Base-by-base conservation (phyloP, 92 coral and sea anemone genomes). In the Nematostella vectensis region DNA sequence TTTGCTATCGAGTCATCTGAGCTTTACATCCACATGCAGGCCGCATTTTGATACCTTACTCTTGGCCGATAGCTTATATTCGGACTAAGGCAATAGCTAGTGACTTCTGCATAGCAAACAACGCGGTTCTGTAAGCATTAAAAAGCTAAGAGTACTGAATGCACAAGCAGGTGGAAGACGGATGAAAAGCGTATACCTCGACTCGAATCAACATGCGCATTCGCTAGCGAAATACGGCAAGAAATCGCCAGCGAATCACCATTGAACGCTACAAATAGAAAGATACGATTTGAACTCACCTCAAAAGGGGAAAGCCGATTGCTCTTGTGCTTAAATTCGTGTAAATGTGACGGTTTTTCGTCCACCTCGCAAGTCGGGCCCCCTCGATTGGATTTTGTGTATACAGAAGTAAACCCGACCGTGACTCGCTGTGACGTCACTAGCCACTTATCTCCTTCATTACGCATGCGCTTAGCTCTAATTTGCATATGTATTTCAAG, bases 1-100 rank as follows among this genome's bases (percentile, higher is more conserved):
- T 6, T 6, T 6, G 25, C 45, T 49, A 29, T 62, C 67, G 54
- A 23, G 23, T 39, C 62, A 58, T 54, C 71, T 43, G 13, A 65
- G 53, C 30, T 25, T 48, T 48, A 49, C 71, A 65, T 40, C 27
- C 31, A 31, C 53, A 54, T 15, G 42, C 51, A 17, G 23, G 51
- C 51, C 51, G 9, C 12, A 45, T 4, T 9, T 9, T 9, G 18
- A 8, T 17, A 9, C 51, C 12, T 45, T 19, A 17, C 18, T 9
- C 23, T 11, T 4, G 4, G 18, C 9, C 18, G 51, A 45, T 45
- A 45, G 51, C 11, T 45, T 45, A 4, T 22, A 11, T 11, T 45
- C 18, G 17, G 18, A 45, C 51, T 45, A 4, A 10, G 51, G 12
- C 18, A 11, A 45, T 19, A 45, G 51, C 9, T 6, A 45, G 51